Evolutionary conservation across 1,140 invertebrate genomes (phyloP), one percentile per base, ranked within the genome.

Genomic region (Megathymus violae): DNA sequence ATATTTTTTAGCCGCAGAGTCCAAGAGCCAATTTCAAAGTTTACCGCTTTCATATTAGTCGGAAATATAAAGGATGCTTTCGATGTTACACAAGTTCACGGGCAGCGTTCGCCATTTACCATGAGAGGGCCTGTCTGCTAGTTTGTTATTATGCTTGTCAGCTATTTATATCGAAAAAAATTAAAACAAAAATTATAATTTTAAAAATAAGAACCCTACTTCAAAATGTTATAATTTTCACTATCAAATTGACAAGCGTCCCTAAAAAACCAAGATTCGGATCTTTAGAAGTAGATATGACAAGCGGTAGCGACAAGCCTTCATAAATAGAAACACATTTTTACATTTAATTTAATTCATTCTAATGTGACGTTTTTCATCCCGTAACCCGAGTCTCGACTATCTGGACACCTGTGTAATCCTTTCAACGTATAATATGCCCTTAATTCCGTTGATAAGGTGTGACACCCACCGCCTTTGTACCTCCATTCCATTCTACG

Each of bases 391-490:
- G 64, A 66, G 43, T 47, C 67, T 44, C 38, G 46, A 51, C 56
- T 34, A 54, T 64, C 70, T 66, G 75, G 71, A 82, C 86, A 89
- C 84, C 84, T 89, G 86, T 89, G 83, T 88, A 88, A 88, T 81
- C 86, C 82, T 88, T 87, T 85, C 86, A 86, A 65, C 80, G 64
- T 66, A 75, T 89, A 89, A 89, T 89, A 86, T 87, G 73, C 69
- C 76, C 80, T 85, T 89, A 89, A 89, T 89, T 84, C 80, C 54
- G 64, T 78, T 88, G 85, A 86, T 89, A 87, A 74, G 74, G 75
- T 85, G 78, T 88, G 86, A 89, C 86, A 84, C 83, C 79, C 82
- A 75, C 74, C 82, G 79, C 83, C 69, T 81, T 89, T 88, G 83
- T 88, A 64, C 62, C 68, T 70, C 38, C 46, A 59, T 62, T 72